Conservation (phyloP, 2,888 invertebrate species). For the Loripinus fragilis region DNA sequence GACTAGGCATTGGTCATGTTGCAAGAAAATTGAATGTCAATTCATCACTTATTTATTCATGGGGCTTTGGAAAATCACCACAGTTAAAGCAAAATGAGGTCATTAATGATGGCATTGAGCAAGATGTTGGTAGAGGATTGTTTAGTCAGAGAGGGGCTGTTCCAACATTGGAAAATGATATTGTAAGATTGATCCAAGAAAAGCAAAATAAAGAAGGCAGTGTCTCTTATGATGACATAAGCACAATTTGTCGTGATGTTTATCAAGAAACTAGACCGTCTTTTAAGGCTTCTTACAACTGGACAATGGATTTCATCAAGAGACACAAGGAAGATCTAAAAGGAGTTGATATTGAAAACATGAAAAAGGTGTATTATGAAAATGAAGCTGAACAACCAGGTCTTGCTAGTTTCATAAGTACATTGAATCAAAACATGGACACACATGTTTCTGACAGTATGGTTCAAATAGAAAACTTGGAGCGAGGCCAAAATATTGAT, state of each 20-base stretch:
- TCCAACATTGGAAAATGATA: conserved; percentile 50
- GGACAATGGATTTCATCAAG: conserved; percentile 54
- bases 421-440: conserved; percentile 9
- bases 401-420: not conserved
- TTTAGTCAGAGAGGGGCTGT: conserved; percentile 50
- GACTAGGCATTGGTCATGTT: conserved; percentile 51
- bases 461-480: conserved; percentile 37
- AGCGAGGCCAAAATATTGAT: conserved; percentile 40
- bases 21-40: conserved; percentile 53
- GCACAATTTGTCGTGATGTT: conserved; percentile 48
- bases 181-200: conserved; percentile 37
- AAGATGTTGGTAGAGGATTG: conserved; percentile 45
- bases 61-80: conserved; percentile 34
- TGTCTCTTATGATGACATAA: conserved; percentile 54
- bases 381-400: conserved; percentile 25
- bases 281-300: conserved; percentile 59
- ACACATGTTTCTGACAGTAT: conserved; percentile 6
- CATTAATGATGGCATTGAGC: conserved; percentile 25
- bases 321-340: conserved; percentile 52
- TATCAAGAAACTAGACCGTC: conserved; percentile 56
- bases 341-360: conserved; percentile 49
- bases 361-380: conserved; percentile 34
- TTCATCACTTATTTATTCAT: conserved; percentile 52
- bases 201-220: conserved; percentile 52
- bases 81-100: not conserved